phyloP scores from a whole-genome alignment of 2,113 vertebrate species.

The Machaerirhynchus nigripectus region DNA sequence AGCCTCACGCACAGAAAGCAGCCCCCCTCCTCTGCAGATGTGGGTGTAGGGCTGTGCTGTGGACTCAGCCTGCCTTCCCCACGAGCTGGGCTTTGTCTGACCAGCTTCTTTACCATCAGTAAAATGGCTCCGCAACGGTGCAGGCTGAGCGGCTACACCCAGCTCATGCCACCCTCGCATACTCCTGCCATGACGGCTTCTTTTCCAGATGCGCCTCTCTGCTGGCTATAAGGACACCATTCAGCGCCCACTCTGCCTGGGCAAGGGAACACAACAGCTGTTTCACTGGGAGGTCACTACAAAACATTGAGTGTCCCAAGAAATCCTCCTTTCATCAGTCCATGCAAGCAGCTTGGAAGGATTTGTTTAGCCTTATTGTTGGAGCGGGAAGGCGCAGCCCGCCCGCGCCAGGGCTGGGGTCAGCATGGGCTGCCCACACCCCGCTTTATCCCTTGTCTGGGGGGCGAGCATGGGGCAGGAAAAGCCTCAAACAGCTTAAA shows the following conservation, averaged over 20 bases:
- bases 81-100: neutral
- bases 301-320: constrained; percentile 70
- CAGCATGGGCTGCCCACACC: constrained; percentile 19
- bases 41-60: neutral
- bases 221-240: constrained; percentile 67
- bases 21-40: neutral
- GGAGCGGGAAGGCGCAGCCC: constrained; percentile 36
- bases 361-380: constrained; percentile 69
- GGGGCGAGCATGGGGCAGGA: neutral
- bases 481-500: constrained; percentile 26
- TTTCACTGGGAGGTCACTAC: constrained; percentile 64
- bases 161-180: constrained; percentile 50
- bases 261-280: constrained; percentile 73
- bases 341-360: constrained; percentile 63
- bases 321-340: constrained; percentile 70
- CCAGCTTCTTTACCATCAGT: neutral
- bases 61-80: neutral
- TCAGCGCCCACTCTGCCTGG: constrained; percentile 69
- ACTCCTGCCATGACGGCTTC: constrained; percentile 57
- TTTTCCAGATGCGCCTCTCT: constrained; percentile 62
- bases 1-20: neutral
- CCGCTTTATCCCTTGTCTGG: constrained; percentile 9
- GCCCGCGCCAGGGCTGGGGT: constrained; percentile 38
- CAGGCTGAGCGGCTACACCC: constrained; percentile 28
- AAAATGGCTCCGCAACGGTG: neutral